A percentile compares a stretch with the other conserved stretches of the same genome.
phyloP scores from a whole-genome alignment of 1,140 invertebrate genomes.

The Xylocopa sonorina region DNA sequence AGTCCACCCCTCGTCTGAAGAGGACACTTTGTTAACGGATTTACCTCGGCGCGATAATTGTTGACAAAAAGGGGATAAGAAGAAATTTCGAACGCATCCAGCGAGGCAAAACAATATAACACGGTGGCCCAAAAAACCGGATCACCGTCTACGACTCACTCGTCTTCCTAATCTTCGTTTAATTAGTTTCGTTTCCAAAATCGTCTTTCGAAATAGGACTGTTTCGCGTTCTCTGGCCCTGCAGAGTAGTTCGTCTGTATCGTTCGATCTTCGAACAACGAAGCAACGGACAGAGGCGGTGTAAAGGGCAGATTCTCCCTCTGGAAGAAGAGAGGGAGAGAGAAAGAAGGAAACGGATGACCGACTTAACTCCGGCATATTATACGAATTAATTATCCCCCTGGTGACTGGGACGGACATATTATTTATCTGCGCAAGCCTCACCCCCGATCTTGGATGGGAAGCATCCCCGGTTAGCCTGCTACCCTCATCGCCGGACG shows the following conservation, averaged over 20 bases:
- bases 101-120: no score
- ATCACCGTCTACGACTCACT: neutral
- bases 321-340: constrained; percentile 58
- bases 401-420: constrained; percentile 75
- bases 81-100: neutral
- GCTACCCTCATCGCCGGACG: constrained; percentile 69
- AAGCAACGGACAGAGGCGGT: constrained; percentile 1
- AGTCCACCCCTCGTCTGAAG: no score
- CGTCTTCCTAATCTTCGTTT: neutral
- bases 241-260: constrained; percentile 6
- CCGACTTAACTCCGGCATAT: constrained; percentile 81
- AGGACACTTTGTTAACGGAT: neutral
- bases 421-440: constrained; percentile 76
- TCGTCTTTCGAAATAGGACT: neutral
- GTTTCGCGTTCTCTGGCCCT: constrained; percentile 1
- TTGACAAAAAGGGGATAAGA: neutral
- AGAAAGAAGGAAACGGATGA: constrained; percentile 74
- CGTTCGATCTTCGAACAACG: neutral
- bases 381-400: constrained; percentile 81
- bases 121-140: no score
- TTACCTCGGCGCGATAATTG: no score
- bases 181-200: neutral
- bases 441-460: constrained; percentile 32
- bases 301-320: constrained; percentile 3
- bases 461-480: constrained; percentile 60